Base-by-base conservation (phyloP, 2,797 vertebrate genomes). In the Oryzias sinensis region DNA sequence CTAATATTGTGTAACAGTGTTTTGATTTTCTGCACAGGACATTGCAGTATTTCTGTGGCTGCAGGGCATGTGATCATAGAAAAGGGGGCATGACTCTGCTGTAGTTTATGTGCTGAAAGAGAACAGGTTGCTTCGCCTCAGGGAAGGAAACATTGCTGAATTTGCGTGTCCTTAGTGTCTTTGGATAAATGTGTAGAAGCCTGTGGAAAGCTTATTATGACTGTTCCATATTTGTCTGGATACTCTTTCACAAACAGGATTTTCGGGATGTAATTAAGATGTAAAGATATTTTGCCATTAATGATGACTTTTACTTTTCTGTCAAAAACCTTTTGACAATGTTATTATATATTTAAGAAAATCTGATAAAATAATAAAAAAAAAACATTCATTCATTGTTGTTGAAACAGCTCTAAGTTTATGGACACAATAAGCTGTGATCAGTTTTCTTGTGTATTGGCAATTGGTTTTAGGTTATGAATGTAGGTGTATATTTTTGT, bases 161-260 rank as follows among this genome's bases (percentile, higher is more conserved):
- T 86, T 87, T 82, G 65, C 68, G 83, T 80, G 83, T 87, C 73
- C 65, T 72, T 72, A 68, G 72, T 66, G 73, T 78, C 62, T 73
- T 76, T 62, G 61, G 33, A 82, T 62, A 76, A 72, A 59, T 71
- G 60, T 44, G 63, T 68, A 65, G 67, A 62, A 56, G 68, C 62
- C 43, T 62, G 53, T 67, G 47, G 75, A 71, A 63, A 46, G 44
- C n/a, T 41, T 29, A 46, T 42, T 70, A 37, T 20, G 24, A 66
- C 27, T 56, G 5, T 5, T 54, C 42, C 0, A 7, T 66, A 22
- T 73, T 58, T 66, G 6, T 75, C 56, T 46, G 48, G 44, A 52
- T n/a, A 60, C 4, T 45, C 52, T 61, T 55, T 60, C 9, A 29
- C 56, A n/a, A 50, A 20, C 37, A 51, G 29, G 16, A 17, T 53